Evolutionary conservation across 2,797 vertebrate genomes (phyloP).

Genomic region (Eulemur rubriventer): DNA sequence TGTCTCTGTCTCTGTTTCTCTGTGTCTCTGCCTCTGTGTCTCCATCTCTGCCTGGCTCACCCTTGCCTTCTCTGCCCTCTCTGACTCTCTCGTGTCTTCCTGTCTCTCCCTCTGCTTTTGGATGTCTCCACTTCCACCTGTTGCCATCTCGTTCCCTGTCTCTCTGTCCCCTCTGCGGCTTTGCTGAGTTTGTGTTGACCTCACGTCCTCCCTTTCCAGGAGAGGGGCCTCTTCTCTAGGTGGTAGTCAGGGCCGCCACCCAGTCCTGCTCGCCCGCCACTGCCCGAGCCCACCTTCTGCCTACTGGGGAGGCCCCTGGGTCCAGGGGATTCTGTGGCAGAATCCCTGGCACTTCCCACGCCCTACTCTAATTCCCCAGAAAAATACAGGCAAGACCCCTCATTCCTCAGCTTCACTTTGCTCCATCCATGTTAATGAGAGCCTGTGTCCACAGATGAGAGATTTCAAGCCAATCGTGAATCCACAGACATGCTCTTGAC

Average conservation of each 20-base stretch:
- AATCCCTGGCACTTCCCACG: background rate
- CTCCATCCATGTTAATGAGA: background rate
- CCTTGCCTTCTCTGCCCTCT: background rate
- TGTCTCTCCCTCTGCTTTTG: background rate
- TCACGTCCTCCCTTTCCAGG: background rate
- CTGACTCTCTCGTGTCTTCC: background rate
- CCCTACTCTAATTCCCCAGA: background rate
- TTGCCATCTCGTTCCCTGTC: background rate
- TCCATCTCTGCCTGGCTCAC: background rate
- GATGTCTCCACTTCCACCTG: background rate
- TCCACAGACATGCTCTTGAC: background rate
- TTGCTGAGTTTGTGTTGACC: background rate
- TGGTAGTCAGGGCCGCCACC: background rate
- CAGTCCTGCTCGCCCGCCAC: accelerated
- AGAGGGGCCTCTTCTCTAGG: background rate
- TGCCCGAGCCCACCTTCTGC: background rate
- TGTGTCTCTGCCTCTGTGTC: background rate
- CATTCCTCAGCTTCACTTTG: background rate
- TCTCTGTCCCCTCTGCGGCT: background rate
- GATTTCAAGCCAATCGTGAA: background rate
- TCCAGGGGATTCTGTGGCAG: too few relatives aligned
- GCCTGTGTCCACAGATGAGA: background rate
- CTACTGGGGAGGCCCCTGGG: background rate
- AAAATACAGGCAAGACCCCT: background rate
- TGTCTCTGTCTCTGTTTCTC: background rate